Base-by-base conservation (phyloP, 2,113 vertebrate genomes). In the Delphinapterus leucas region DNA sequence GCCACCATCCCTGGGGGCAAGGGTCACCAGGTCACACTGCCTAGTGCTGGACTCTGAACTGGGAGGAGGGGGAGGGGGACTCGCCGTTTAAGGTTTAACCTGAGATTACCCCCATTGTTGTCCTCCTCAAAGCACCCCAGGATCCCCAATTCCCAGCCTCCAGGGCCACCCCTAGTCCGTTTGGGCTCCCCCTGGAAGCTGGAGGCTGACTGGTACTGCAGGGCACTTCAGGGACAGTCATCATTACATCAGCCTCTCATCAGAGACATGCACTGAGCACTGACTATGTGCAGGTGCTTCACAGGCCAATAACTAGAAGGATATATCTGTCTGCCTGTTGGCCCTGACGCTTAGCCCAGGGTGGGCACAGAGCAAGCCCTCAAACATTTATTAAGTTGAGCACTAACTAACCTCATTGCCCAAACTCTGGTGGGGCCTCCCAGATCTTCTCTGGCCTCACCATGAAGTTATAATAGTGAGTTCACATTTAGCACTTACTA, bases 81-180 rank as follows among this genome's bases (percentile, higher is more conserved):
- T 61, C 58, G 12, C 33, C 12, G 23, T 93, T 95, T 95, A 90
- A 81, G 95, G 44, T 94, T 97, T 97, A 96, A 97, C 97, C 71
- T 44, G 90, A 81, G 36, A 53, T 67, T 14, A 53, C 58, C 53
- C 17, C 38, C 53, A 53, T 49, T 3, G 0, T 41, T 61, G 53
- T 61, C 36, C 44, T 68, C 28, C 63, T 63, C 2, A 14, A 13
- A 65, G 6, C 3, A 47, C 33, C 73, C 74, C 25, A 58, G 76
- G 47, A 47, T 28, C 38, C 61, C 53, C 2, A 9, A 26, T 76
- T 44, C 23, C 36, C 71, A 71, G 36, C 31, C 58, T 73, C 60
- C 12, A 10, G 5, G 49, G 70, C 6, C 1, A 6, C 31, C 68
- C 25, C 21, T 25, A 36, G 10, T 31, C 90, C 31, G 8, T 41